Percentiles rank a stretch among this genome's conserved stretches.
These are phyloP conservation scores for Zoanthus sansibaricus DNA, from an alignment of 92 coral and sea anemone species.

Conservation along the genomic window DNA sequence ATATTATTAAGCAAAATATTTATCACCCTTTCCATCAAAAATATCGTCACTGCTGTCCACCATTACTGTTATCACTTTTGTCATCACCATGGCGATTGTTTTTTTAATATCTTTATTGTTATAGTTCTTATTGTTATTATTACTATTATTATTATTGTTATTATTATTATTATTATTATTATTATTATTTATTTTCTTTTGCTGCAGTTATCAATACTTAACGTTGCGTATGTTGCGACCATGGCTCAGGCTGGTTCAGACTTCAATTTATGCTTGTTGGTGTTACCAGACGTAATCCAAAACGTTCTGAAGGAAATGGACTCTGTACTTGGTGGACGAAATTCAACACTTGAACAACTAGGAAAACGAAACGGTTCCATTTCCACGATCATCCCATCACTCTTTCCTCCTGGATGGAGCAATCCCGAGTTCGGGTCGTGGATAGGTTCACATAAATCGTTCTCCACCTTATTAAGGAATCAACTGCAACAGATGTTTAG, in stretches of 20 bases:
- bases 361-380: conserved; percentile 43
- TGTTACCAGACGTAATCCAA: conserved; percentile 58
- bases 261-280: conserved; percentile 50
- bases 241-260: conserved; percentile 71
- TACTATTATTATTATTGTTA: too few species aligned
- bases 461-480: conserved; percentile 15
- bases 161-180: not conserved
- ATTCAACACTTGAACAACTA: conserved; percentile 53
- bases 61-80: too few species aligned
- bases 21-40: too few species aligned
- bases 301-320: conserved; percentile 48
- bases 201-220: conserved; percentile 77
- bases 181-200: not conserved
- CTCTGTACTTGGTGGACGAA: not conserved
- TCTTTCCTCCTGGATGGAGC: conserved; percentile 1
- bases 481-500: conserved; percentile 23
- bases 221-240: conserved; percentile 75
- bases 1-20: too few species aligned
- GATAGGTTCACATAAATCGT: conserved; percentile 43
- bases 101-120: too few species aligned
- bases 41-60: too few species aligned
- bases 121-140: too few species aligned
- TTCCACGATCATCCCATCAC: not conserved
- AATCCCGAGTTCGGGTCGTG: conserved; percentile 86
- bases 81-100: too few species aligned